These are phyloP conservation scores for Ectobius pallidus DNA, from an alignment of 2,888 invertebrate species.

Conservation along the genomic window DNA sequence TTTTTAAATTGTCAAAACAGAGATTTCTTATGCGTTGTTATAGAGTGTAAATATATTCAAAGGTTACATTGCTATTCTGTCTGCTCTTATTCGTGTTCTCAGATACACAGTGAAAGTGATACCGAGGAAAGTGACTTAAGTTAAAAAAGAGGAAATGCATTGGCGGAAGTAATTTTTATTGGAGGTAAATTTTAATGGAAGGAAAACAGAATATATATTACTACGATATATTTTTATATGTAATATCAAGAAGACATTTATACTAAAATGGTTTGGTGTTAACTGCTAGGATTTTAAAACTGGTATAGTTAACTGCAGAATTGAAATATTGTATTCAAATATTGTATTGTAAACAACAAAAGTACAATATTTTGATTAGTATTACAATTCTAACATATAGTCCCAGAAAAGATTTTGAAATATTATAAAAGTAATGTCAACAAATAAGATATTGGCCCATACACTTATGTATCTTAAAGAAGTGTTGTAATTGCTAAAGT, in stretches of 20 bases:
- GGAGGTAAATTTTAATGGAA: not conserved
- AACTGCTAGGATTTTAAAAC: conserved; percentile 7
- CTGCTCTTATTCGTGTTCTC: not conserved
- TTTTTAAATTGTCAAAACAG: conserved; percentile 5
- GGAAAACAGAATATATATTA: conserved; percentile 10
- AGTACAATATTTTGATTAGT: not conserved
- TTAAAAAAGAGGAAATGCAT: too few relatives aligned
- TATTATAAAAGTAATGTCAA: too few relatives aligned
- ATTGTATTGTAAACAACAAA: not conserved
- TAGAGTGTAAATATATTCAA: not conserved
- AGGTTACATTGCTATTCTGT: not conserved
- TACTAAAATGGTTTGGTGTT: not conserved
- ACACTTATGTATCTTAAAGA: too few relatives aligned
- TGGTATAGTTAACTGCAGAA: not conserved
- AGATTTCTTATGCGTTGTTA: conserved; percentile 9
- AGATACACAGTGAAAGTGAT: not conserved
- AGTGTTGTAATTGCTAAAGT: too few relatives aligned
- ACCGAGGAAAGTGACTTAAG: conserved; percentile 1
- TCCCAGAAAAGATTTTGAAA: too few relatives aligned
- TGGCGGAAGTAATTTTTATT: not conserved
- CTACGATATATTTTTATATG: not conserved
- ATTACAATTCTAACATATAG: too few relatives aligned
- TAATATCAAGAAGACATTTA: conserved; percentile 7
- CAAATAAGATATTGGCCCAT: too few relatives aligned
- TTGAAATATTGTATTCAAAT: not conserved